Percentiles rank a stretch among this genome's conserved stretches.
Conservation (phyloP, 1,140 invertebrate species). For the Grapholita molesta region DNA sequence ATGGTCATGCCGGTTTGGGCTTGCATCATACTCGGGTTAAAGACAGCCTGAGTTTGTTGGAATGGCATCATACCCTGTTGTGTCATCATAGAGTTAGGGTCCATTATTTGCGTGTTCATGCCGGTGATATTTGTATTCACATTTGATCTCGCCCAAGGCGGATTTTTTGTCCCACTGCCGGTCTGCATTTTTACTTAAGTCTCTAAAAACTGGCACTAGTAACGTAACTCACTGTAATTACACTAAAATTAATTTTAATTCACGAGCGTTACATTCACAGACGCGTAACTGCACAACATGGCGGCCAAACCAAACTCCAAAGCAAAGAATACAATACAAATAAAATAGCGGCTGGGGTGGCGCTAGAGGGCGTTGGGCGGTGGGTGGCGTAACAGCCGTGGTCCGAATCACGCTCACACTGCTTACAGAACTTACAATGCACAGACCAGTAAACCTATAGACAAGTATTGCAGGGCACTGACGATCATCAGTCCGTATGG, state of each 20-base stretch:
- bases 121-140: constrained; percentile 71
- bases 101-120: constrained; percentile 73
- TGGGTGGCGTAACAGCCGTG: too few relatives aligned
- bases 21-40: constrained; percentile 69
- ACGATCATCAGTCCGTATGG: too few relatives aligned
- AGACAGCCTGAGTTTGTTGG: constrained; percentile 62
- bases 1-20: constrained; percentile 66
- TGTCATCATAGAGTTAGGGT: constrained; percentile 67
- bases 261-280: neutral
- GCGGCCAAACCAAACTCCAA: too few relatives aligned
- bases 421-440: too few relatives aligned
- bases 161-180: constrained; percentile 67
- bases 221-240: neutral
- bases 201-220: constrained; percentile 9
- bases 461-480: too few relatives aligned
- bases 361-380: too few relatives aligned
- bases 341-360: too few relatives aligned
- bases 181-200: constrained; percentile 52
- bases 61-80: constrained; percentile 72
- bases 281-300: neutral
- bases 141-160: constrained; percentile 69
- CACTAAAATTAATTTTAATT: neutral
- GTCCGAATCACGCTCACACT: too few relatives aligned
- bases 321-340: too few relatives aligned
- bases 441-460: too few relatives aligned